Percentiles rank a stretch among this genome's conserved stretches.
These are phyloP conservation scores for Eulemur macaco DNA, from an alignment of 2,113 vertebrate species.

Conservation along the genomic window DNA sequence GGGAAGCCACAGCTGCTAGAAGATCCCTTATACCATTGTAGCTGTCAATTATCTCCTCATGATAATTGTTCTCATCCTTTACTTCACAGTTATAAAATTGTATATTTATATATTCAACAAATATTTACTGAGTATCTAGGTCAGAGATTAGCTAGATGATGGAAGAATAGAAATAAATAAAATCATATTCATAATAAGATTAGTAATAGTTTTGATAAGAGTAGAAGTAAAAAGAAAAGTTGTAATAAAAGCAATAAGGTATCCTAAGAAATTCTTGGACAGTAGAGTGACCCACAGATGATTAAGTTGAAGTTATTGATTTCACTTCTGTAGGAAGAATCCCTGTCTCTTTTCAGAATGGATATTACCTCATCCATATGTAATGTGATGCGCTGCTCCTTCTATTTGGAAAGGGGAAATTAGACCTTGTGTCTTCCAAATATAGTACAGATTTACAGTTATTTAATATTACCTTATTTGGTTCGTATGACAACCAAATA, in stretches of 20 bases:
- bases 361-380: neutral
- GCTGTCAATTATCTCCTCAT: neutral
- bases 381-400: neutral
- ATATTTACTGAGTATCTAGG: neutral
- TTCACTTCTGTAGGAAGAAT: neutral
- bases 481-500: neutral
- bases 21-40: neutral
- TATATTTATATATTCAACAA: neutral
- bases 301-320: neutral
- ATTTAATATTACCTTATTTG: neutral
- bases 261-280: neutral
- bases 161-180: neutral
- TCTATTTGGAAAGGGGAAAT: neutral
- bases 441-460: neutral
- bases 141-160: neutral
- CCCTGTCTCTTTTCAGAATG: neutral
- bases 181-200: neutral
- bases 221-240: neutral
- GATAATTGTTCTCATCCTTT: neutral
- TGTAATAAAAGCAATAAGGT: neutral
- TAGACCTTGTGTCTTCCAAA: neutral
- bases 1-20: neutral
- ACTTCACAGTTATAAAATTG: neutral
- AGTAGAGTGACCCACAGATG: neutral
- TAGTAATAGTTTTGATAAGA: neutral